These are phyloP conservation scores for Cephus sareptanus DNA, from an alignment of 2,888 invertebrate species.

Conservation along the genomic window DNA sequence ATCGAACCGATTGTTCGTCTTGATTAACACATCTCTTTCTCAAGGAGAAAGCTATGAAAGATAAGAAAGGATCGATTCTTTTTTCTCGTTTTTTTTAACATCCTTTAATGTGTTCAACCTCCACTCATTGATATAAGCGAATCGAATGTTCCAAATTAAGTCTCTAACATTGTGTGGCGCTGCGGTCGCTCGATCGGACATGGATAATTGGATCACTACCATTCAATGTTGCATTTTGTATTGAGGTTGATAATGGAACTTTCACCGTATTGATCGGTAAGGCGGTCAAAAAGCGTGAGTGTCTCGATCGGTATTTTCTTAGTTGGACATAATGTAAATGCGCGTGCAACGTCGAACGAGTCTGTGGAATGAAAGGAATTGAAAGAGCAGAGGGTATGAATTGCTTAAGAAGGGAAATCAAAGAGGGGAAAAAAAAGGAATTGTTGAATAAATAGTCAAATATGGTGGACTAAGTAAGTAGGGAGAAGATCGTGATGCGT, in stretches of 20 bases:
- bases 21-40: not conserved
- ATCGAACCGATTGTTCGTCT: not conserved
- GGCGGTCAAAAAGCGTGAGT: not conserved
- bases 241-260: not conserved
- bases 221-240: not conserved
- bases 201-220: not conserved
- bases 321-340: not conserved
- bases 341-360: not conserved
- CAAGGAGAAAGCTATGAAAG: not conserved
- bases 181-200: not conserved
- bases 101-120: not conserved
- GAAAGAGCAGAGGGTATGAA: not conserved
- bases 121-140: not conserved
- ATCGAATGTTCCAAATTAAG: not conserved
- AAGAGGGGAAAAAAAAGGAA: not conserved
- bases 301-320: not conserved
- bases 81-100: not conserved
- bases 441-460: slow-evolving; percentile 3
- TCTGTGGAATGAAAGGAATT: not conserved
- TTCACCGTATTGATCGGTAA: not conserved
- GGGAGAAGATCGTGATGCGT: slow-evolving; percentile 2
- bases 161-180: not conserved
- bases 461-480: not conserved
- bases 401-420: not conserved
- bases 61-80: not conserved